These are phyloP conservation scores for Alethe castanea DNA, from an alignment of 2,113 vertebrate species.

Conservation along the genomic window DNA sequence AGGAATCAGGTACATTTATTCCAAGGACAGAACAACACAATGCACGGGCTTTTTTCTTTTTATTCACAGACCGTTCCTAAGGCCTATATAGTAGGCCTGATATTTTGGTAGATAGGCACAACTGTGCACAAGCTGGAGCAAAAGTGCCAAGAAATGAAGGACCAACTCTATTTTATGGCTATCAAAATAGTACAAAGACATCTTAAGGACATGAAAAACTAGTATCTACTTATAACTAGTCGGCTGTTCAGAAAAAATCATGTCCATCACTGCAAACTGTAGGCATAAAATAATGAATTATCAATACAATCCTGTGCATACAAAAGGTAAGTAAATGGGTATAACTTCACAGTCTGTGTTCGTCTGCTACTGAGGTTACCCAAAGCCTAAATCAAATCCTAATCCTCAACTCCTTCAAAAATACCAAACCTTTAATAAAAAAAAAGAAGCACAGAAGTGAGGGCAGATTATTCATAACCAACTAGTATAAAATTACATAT, in stretches of 20 bases:
- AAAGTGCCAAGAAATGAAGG: neutral
- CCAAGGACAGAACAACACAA: neutral
- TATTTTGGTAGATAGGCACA: neutral
- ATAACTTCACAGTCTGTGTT: neutral
- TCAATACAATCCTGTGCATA: neutral
- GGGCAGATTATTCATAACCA: neutral
- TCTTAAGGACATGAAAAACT: neutral
- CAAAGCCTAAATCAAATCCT: neutral
- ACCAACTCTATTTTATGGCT: neutral
- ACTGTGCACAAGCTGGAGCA: neutral
- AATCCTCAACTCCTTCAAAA: neutral
- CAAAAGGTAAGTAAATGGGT: neutral
- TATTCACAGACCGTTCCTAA: neutral
- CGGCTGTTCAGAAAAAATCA: neutral
- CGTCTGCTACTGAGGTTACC: neutral
- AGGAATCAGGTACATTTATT: neutral
- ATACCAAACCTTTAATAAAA: neutral
- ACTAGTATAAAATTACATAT: neutral
- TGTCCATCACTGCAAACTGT: neutral
- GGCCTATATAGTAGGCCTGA: neutral
- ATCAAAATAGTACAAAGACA: neutral
- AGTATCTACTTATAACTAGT: neutral
- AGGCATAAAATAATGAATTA: neutral
- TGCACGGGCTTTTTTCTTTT: rapidly evolving
- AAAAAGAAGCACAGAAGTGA: neutral